A percentile compares a stretch with the other conserved stretches of the same genome.
Conservation (phyloP, 2,888 invertebrate genomes). For the Pantelozetes paolii region DNA sequence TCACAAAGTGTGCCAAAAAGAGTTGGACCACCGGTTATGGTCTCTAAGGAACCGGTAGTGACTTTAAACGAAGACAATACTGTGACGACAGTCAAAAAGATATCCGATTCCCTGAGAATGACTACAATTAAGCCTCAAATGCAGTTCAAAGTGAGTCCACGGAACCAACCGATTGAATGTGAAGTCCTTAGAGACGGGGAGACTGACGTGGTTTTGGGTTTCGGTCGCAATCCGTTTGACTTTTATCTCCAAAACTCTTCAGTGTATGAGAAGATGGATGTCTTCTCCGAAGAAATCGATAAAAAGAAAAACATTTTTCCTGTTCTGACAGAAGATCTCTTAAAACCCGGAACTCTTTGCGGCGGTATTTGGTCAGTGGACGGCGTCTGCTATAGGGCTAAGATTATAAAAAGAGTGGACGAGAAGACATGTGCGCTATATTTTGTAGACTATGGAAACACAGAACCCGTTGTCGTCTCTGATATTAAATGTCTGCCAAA, state of each 20-base stretch:
- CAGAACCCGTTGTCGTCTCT: not conserved
- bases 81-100: not conserved
- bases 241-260: constrained; percentile 20
- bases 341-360: not conserved
- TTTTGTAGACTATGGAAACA: constrained; percentile 16
- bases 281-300: not conserved
- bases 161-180: too few species aligned
- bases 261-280: not conserved
- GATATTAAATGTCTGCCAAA: not conserved
- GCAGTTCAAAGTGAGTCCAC: too few species aligned
- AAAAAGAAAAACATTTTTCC: constrained; percentile 2
- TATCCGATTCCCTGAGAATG: not conserved
- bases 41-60: too few species aligned
- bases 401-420: not conserved
- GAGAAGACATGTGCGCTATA: not conserved
- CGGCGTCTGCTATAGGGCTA: not conserved
- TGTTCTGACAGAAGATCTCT: not conserved
- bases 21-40: too few species aligned
- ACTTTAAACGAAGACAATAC: too few species aligned
- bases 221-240: constrained; percentile 14
- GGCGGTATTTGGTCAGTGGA: constrained; percentile 5
- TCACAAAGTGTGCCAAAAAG: too few species aligned
- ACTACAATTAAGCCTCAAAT: not conserved
- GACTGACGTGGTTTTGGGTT: not conserved
- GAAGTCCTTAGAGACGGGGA: not conserved